phyloP scores from a whole-genome alignment of 2,113 vertebrate species.

The Pyrgilauda ruficollis region DNA sequence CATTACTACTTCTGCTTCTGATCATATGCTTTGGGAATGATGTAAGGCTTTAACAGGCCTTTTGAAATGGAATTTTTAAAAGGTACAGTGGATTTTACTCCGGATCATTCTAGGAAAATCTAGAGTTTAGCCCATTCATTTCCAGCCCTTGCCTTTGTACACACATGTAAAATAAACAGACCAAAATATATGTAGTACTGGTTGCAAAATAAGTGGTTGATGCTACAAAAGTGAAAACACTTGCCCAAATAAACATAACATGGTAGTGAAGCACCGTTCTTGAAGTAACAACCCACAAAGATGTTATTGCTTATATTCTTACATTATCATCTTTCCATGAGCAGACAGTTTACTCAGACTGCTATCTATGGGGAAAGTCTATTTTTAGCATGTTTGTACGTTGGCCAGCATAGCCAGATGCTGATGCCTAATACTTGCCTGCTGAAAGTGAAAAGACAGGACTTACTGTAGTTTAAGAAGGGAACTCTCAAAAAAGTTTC shows the following conservation, averaged over 20 bases:
- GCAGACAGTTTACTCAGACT: not conserved
- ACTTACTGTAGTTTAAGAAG: not conserved
- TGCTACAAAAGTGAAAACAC: not conserved
- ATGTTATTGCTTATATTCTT: not conserved
- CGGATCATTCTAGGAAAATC: not conserved
- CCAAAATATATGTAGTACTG: not conserved
- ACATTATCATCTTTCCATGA: not conserved
- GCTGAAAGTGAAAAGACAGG: not conserved
- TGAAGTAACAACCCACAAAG: not conserved
- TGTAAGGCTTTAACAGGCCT: not conserved
- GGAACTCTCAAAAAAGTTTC: not conserved
- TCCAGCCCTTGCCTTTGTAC: not conserved
- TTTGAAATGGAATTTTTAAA: not conserved
- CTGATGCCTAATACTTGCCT: not conserved
- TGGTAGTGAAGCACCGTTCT: not conserved
- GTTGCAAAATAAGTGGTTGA: slow-evolving; percentile 3
- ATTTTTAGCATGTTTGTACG: slow-evolving; percentile 5
- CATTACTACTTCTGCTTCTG: not conserved
- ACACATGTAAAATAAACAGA: not conserved
- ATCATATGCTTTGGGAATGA: not conserved
- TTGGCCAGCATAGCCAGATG: not conserved
- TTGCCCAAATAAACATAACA: not conserved
- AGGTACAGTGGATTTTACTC: not conserved
- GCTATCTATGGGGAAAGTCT: not conserved
- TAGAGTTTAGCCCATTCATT: not conserved